These are phyloP conservation scores for Brachynemurus nebulosus DNA, from an alignment of 2,888 invertebrate genomes.

Conservation along the genomic window DNA sequence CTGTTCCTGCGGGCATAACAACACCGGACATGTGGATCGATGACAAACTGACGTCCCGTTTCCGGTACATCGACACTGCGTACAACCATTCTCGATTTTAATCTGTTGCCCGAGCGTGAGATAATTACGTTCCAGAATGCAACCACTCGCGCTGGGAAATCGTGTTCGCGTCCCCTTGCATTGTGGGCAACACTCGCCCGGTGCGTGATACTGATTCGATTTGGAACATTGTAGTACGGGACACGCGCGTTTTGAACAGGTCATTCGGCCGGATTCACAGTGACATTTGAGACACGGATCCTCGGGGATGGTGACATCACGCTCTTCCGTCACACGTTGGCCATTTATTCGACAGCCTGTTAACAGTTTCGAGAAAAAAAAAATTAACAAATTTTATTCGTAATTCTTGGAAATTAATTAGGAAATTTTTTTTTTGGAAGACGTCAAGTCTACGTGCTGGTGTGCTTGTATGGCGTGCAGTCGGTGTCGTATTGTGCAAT, in stretches of 20 bases:
- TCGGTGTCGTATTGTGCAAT: too few relatives aligned
- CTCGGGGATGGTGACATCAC: slow-evolving; percentile 60
- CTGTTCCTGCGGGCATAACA: slow-evolving; percentile 66
- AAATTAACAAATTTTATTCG: too few relatives aligned
- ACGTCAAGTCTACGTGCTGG: too few relatives aligned
- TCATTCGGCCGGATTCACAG: slow-evolving; percentile 50
- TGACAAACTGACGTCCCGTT: slow-evolving; percentile 70
- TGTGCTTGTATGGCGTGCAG: too few relatives aligned
- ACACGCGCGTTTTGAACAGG: slow-evolving; percentile 74
- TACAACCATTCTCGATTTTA: slow-evolving; percentile 45
- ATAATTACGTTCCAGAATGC: slow-evolving; percentile 57
- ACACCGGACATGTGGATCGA: slow-evolving; percentile 74
- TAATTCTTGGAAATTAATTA: too few relatives aligned
- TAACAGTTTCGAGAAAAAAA: too few relatives aligned
- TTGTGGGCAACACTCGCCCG: slow-evolving; percentile 65
- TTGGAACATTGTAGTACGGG: slow-evolving; percentile 75
- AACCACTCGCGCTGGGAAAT: slow-evolving; percentile 30
- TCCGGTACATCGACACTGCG: slow-evolving; percentile 60
- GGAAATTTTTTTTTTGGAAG: too few relatives aligned
- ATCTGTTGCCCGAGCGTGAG: slow-evolving; percentile 50
- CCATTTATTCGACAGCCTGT: slow-evolving; percentile 73
- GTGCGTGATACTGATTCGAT: slow-evolving; percentile 49
- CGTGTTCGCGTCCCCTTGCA: slow-evolving; percentile 36
- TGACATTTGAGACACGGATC: slow-evolving; percentile 79
- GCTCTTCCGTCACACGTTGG: slow-evolving; percentile 62